Evolutionary conservation across 2,888 invertebrate genomes (phyloP).

Genomic region (Eurytoma adleriae): DNA sequence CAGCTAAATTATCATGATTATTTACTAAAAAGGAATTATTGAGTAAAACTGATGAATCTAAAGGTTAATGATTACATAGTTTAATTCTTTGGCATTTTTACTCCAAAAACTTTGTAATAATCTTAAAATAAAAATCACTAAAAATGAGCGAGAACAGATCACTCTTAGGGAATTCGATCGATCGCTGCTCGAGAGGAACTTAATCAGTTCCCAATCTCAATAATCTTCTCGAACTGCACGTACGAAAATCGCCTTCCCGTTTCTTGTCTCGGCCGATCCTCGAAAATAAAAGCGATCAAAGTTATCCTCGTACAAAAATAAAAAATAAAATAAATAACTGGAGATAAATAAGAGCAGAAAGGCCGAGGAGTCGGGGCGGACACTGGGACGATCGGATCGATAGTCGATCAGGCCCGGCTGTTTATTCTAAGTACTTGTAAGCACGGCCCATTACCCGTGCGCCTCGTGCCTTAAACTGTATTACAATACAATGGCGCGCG

Average conservation of each 20-base stretch:
- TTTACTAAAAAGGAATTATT: too few species aligned
- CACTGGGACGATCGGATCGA: constrained; percentile 56
- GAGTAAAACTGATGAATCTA: too few species aligned
- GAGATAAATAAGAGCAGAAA: constrained; percentile 5
- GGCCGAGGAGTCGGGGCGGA: constrained; percentile 30
- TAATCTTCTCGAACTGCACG: not conserved
- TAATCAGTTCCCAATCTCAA: too few species aligned
- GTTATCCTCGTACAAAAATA: not conserved
- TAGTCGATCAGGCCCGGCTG: constrained; percentile 64
- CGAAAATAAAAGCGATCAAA: not conserved
- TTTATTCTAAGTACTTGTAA: constrained; percentile 70
- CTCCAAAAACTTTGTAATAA: too few species aligned
- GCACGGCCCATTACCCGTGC: constrained; percentile 68
- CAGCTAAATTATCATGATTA: too few species aligned
- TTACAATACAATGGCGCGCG: constrained; percentile 70
- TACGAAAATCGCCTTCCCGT: not conserved
- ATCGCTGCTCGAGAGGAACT: too few species aligned
- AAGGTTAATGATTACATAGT: too few species aligned
- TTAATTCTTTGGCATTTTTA: too few species aligned
- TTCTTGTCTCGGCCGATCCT: too few species aligned
- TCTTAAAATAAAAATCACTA: too few species aligned
- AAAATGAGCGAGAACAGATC: too few species aligned
- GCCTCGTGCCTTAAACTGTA: constrained; percentile 64
- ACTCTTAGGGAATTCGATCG: too few species aligned
- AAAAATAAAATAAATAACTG: not conserved